Conservation (phyloP, 2,113 vertebrate genomes). For the Seriola quinqueradiata region DNA sequence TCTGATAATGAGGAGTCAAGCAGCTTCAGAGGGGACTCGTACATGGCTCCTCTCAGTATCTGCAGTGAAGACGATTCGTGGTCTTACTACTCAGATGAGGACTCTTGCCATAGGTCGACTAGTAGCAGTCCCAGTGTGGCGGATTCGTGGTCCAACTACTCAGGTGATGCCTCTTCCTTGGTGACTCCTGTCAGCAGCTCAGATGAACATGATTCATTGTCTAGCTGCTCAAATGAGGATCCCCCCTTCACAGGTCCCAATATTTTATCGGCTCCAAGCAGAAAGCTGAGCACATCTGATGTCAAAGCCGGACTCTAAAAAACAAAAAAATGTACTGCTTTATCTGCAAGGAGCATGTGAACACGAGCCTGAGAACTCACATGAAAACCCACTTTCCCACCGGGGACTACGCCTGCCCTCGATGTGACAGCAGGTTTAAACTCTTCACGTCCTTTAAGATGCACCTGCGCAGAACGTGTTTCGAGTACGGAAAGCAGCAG, state of each 20-base stretch:
- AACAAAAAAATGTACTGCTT: conserved; percentile 42
- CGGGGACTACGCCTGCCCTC: conserved; percentile 59
- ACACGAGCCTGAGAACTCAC: conserved; percentile 42
- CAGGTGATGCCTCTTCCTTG: neutral
- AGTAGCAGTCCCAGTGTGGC: neutral
- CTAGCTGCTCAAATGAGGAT: neutral
- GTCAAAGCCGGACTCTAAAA: neutral
- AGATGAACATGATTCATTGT: neutral
- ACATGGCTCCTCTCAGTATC: conserved; percentile 21
- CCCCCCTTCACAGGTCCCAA: neutral
- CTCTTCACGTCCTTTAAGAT: conserved; percentile 32
- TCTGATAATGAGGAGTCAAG: neutral
- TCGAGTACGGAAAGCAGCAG: conserved; percentile 40
- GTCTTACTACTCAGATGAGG: conserved; percentile 62
- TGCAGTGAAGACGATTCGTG: conserved; percentile 60
- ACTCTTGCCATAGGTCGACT: neutral
- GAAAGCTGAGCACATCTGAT: neutral
- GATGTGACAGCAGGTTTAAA: conserved; percentile 61
- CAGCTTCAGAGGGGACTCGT: neutral
- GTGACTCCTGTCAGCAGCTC: neutral
- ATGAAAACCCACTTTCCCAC: conserved; percentile 73
- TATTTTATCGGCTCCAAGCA: neutral
- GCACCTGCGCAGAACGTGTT: conserved; percentile 67
- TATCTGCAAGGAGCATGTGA: conserved; percentile 60
- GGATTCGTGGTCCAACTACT: conserved; percentile 58